Evolutionary conservation across 2,113 vertebrate species (phyloP), one percentile per base, ranked within the genome.

Genomic region (Vulpes lagopus): DNA sequence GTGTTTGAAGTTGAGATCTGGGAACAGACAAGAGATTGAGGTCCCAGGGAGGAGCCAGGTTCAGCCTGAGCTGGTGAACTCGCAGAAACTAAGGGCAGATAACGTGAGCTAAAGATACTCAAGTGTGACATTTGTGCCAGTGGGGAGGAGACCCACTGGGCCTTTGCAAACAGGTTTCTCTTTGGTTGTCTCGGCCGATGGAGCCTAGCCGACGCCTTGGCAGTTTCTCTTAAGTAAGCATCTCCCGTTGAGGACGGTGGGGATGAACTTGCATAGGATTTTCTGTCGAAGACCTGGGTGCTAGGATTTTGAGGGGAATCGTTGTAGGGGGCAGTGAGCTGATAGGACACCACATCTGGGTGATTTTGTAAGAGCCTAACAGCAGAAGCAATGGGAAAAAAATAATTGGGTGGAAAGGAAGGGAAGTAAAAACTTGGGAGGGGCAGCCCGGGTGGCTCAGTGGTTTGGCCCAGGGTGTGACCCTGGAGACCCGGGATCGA

Each of bases 231-330:
- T 98, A 91, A 98, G 95, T 94, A 97, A 96, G 93, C 20, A 0
- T 97, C 98, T 98, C 97, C 89, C 97, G 30, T 97, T 97, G 98
- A 97, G 98, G 97, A 91, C 93, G 85, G 94, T 98, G 98, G 95
- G 91, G 97, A 98, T 96, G 93, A 97, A 89, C 74, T 95, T 91
- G 95, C 94, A 80, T 10, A 69, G 98, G 81, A 96, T 96, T 98
- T 98, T 98, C 96, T 97, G 92, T 97, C 62, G 85, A 86, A 96
- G 87, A 71, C 67, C 17, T 84, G 97, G 98, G 91, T 96, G 89
- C 85, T 95, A 67, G 22, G 96, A 93, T 91, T 97, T 6, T 51
- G 0, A 97, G 64, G 35, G 82, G 22, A 84, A 51, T 51, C 10
- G 1, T 69, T 32, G 0, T 20, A 80, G 80, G 78, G 73, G 59